Evolutionary conservation across 2,113 vertebrate species (phyloP).

Genomic region (Campylorhamphus procurvoides): DNA sequence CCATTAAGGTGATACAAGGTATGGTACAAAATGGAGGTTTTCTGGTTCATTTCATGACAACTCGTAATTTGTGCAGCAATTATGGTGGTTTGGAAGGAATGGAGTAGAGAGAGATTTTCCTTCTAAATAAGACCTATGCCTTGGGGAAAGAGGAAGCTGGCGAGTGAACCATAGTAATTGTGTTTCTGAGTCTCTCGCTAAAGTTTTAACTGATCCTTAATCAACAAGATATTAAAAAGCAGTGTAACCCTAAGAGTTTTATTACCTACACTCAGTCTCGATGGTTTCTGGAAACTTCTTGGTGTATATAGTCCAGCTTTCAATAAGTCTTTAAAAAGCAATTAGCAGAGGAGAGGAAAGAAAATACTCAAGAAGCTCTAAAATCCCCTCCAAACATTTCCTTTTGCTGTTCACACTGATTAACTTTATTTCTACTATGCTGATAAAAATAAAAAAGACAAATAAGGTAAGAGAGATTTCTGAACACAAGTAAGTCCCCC

Average conservation of each 20-base stretch:
- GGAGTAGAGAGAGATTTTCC: neutral
- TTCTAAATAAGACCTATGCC: neutral
- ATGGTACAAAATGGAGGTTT: neutral
- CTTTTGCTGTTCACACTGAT: neutral
- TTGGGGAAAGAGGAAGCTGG: neutral
- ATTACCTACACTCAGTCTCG: neutral
- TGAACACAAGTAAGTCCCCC: neutral
- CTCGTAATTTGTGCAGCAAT: neutral
- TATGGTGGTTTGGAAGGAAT: neutral
- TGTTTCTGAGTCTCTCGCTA: neutral
- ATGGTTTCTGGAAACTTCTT: neutral
- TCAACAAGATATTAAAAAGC: neutral
- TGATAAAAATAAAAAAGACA: neutral
- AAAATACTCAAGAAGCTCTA: neutral
- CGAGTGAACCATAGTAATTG: neutral
- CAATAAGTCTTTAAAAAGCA: neutral
- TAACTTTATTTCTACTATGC: neutral
- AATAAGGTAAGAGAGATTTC: neutral
- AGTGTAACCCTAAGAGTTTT: neutral
- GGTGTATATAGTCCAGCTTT: neutral
- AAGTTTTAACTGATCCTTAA: neutral
- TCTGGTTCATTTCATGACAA: neutral
- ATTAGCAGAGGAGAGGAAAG: neutral
- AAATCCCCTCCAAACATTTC: neutral
- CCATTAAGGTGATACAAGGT: neutral